phyloP scores from a whole-genome alignment of 1,140 invertebrate species.

The Pseudomyrmex gracilis region DNA sequence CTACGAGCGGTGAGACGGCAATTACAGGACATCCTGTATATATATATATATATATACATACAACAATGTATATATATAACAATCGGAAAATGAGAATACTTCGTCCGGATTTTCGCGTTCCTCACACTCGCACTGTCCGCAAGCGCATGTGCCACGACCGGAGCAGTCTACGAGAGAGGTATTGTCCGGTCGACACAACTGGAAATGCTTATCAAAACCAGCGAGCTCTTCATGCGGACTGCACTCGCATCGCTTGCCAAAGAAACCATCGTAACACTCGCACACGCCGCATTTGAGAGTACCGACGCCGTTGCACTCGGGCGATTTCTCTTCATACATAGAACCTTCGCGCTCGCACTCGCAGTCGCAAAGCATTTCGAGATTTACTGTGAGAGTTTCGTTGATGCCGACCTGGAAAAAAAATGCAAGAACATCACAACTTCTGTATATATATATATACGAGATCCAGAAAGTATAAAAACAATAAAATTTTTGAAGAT shows the following conservation, averaged over 20 bases:
- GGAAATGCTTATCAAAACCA: conserved; percentile 84
- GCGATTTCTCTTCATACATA: conserved; percentile 86
- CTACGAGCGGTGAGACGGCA: no score
- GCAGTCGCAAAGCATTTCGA: conserved; percentile 96
- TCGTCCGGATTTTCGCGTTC: conserved; percentile 85
- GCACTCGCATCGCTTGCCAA: conserved; percentile 96
- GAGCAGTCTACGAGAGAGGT: conserved; percentile 90
- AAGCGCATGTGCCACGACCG: conserved; percentile 92
- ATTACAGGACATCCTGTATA: no score
- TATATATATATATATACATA: no score
- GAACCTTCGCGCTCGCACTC: conserved; percentile 91
- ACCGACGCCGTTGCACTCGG: conserved; percentile 89
- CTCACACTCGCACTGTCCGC: conserved; percentile 92
- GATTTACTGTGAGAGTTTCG: conserved; percentile 93
- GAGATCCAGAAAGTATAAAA: conserved; percentile 10
- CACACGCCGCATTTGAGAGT: conserved; percentile 95
- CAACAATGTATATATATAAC: no score
- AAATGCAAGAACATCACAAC: background rate
- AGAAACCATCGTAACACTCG: conserved; percentile 91
- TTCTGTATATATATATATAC: no score
- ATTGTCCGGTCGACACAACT: conserved; percentile 91
- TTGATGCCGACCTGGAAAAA: conserved; percentile 91
- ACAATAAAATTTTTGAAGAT: background rate
- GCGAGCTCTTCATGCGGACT: conserved; percentile 86
- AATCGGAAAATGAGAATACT: conserved; percentile 78